Evolutionary conservation across 1,140 invertebrate genomes (phyloP), one percentile per base, ranked within the genome.

Genomic region (Dreissena polymorpha): DNA sequence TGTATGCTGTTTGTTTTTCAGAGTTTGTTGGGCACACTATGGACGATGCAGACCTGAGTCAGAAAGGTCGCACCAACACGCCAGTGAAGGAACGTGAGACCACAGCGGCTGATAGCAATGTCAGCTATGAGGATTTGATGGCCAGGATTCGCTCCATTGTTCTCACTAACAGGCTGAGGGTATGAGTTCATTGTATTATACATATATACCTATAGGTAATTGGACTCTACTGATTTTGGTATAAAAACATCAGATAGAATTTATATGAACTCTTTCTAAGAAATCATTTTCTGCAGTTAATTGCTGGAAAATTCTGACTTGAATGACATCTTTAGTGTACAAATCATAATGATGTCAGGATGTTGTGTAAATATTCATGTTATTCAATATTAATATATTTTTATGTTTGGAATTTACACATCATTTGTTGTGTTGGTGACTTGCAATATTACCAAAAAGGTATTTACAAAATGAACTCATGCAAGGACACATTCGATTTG

Each of bases 1-100:
- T 39, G 39, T 39, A 8, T 39, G 3, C 2, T 39, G 39, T 39
- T 39, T 75, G 27, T 65, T 85, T 84, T 83, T 18, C 77, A 93
- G 92, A 93, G 78, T 93, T 92, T 90, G 90, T 92, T 79, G 90
- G 89, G 18, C 91, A 91, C 83, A 91, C 89, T 21, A 84, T 93
- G 76, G 91, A 91, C 51, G 89, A 92, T 88, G 87, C 86, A n/a
- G 85, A 89, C 25, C 84, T 88, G 67, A 86, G 85, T 25, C 87
- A 90, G 60, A 74, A 85, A 23, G 81, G 86, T 0, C 80, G 88
- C 53, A 89, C 87, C 21, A 89, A 88, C 21, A 85, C 82, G 3
- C 65, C 76, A 63, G 83, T 86, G 5, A 71, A 85, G 49, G 89
- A 90, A n/a, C 83, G 68, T 55, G 63, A 82, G n/a, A 70, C 84